A percentile compares a stretch with the other conserved stretches of the same genome.
These are phyloP conservation scores for Elephas maximus DNA, from an alignment of 2,113 vertebrate species.

Conservation along the genomic window DNA sequence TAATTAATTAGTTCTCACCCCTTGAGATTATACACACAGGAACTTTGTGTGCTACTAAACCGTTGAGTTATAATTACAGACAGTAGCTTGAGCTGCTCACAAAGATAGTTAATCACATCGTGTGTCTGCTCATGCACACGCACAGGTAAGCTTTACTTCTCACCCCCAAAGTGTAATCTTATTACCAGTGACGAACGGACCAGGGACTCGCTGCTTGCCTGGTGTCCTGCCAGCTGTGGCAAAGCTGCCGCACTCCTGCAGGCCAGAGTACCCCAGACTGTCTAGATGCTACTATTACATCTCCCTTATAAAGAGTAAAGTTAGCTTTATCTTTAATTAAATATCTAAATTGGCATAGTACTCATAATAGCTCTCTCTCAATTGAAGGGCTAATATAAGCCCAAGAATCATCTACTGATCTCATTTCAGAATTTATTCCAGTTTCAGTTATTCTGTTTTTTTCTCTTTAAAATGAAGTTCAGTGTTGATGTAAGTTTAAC, in stretches of 20 bases:
- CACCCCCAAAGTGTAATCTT: background rate
- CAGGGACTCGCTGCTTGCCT: background rate
- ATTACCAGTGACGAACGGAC: background rate
- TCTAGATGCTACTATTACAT: background rate
- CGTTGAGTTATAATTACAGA: constrained; percentile 1
- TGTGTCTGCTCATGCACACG: background rate
- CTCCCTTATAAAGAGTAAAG: constrained; percentile 4
- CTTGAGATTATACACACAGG: background rate
- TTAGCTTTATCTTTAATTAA: constrained; percentile 37
- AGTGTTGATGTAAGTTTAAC: background rate
- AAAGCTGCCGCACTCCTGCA: background rate
- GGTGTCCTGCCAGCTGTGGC: background rate
- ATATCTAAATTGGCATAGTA: background rate
- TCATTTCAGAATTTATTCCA: constrained; percentile 29
- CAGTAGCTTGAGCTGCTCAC: constrained; percentile 5
- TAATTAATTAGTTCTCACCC: constrained; percentile 27
- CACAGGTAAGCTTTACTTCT: constrained; percentile 14
- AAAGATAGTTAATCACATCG: background rate
- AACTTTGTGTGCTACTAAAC: background rate
- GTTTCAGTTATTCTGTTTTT: background rate
- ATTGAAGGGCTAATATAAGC: background rate
- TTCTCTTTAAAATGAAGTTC: background rate
- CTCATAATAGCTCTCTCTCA: background rate
- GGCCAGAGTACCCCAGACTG: background rate
- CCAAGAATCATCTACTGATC: background rate